Evolutionary conservation across 2,113 vertebrate genomes (phyloP).

Genomic region (Myiozetetes cayanensis): DNA sequence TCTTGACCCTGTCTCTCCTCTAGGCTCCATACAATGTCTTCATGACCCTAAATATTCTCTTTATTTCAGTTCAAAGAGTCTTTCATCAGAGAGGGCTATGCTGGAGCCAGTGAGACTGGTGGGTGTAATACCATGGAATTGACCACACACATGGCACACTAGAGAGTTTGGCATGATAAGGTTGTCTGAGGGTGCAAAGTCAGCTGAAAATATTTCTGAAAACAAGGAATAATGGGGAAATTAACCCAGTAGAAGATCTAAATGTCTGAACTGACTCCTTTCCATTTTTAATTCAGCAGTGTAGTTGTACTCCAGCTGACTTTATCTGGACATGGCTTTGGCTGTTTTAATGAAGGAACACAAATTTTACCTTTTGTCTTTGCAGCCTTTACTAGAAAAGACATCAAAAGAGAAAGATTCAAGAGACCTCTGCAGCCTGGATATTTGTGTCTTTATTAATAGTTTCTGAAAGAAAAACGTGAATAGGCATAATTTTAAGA

Average conservation of each 20-base stretch:
- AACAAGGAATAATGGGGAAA: background rate
- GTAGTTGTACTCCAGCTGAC: accelerated
- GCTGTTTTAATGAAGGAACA: background rate
- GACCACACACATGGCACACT: background rate
- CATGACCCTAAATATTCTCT: background rate
- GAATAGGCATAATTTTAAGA: background rate
- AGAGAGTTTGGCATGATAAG: background rate
- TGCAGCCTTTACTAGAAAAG: background rate
- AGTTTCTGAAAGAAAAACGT: background rate
- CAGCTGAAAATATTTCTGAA: background rate
- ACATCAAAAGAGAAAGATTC: background rate
- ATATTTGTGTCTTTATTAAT: background rate
- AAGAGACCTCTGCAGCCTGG: background rate
- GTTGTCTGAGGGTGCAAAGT: background rate
- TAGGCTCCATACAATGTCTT: background rate
- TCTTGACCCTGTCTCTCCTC: background rate
- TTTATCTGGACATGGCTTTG: background rate
- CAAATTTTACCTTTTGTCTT: background rate
- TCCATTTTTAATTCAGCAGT: background rate
- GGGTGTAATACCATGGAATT: background rate
- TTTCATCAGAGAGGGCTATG: background rate
- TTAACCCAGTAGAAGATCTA: accelerated
- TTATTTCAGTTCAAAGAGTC: background rate
- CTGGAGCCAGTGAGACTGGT: background rate
- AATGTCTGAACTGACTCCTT: background rate